phyloP scores from a whole-genome alignment of 2,797 vertebrate species.

The Catamblyrhynchus diadema region DNA sequence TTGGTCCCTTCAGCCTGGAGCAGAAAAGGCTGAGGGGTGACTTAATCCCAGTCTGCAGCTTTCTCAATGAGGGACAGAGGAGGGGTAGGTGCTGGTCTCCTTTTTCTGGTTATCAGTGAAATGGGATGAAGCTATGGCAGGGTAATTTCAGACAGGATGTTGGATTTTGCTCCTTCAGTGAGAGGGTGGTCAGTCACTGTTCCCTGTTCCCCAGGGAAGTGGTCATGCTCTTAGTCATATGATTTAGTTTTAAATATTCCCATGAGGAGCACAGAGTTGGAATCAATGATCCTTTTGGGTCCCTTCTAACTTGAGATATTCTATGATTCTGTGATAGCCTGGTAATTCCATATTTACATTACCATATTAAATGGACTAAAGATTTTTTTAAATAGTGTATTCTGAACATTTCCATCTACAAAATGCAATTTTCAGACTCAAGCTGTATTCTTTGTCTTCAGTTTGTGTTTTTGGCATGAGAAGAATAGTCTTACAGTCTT shows the following conservation, averaged over 20 bases:
- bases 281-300: not conserved
- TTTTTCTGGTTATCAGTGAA: not conserved
- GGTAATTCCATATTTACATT: not conserved
- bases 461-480: not conserved
- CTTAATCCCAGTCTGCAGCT: not conserved
- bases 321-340: not conserved
- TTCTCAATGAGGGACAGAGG: accelerated
- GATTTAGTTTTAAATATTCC: not conserved
- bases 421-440: not conserved
- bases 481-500: not conserved
- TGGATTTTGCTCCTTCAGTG: not conserved
- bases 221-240: not conserved
- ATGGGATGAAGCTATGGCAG: not conserved
- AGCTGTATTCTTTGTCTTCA: not conserved
- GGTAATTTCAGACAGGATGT: not conserved
- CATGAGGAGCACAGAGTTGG: not conserved
- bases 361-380: not conserved
- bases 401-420: not conserved
- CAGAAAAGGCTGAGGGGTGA: not conserved
- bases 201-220: not conserved
- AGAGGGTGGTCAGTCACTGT: not conserved
- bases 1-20: not conserved
- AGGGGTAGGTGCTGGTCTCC: not conserved
- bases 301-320: not conserved
- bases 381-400: not conserved